Percentiles rank a stretch among this genome's conserved stretches.
These are phyloP conservation scores for Drosophila subpulchrella DNA, from an alignment of 1,140 invertebrate genomes.

Conservation along the genomic window DNA sequence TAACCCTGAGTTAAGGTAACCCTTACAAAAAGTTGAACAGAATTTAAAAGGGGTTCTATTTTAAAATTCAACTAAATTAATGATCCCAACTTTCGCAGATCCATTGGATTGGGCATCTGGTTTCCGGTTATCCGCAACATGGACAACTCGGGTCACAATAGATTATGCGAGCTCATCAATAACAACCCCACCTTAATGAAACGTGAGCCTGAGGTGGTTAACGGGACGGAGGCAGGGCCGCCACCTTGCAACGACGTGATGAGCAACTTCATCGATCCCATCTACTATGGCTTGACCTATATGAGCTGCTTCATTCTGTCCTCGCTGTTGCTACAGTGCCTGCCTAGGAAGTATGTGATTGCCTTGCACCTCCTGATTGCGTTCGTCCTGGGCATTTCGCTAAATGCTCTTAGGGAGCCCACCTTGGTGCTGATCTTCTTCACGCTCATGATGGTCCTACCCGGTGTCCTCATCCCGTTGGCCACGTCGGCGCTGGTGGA, in stretches of 20 bases:
- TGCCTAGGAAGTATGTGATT: slow-evolving; percentile 11
- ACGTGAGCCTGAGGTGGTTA: neutral
- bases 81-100: neutral
- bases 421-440: slow-evolving; percentile 11
- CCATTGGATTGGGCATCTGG: slow-evolving; percentile 30
- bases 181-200: neutral
- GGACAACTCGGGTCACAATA: neutral
- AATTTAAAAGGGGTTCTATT: neutral
- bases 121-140: slow-evolving; percentile 25
- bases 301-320: neutral
- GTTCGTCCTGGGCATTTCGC: neutral
- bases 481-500: slow-evolving; percentile 10
- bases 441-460: neutral
- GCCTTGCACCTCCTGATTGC: neutral
- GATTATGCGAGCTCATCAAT: slow-evolving; percentile 5
- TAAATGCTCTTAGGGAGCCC: slow-evolving; percentile 7
- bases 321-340: neutral
- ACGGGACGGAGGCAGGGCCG: neutral
- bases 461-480: slow-evolving; percentile 18
- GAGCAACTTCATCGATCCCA: slow-evolving; percentile 18
- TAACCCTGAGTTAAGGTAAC: neutral
- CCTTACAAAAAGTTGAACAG: neutral
- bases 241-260: neutral
- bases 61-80: no score
- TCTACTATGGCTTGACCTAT: slow-evolving; percentile 7